phyloP scores from a whole-genome alignment of 2,113 vertebrate species.

The Stegastes partitus region DNA sequence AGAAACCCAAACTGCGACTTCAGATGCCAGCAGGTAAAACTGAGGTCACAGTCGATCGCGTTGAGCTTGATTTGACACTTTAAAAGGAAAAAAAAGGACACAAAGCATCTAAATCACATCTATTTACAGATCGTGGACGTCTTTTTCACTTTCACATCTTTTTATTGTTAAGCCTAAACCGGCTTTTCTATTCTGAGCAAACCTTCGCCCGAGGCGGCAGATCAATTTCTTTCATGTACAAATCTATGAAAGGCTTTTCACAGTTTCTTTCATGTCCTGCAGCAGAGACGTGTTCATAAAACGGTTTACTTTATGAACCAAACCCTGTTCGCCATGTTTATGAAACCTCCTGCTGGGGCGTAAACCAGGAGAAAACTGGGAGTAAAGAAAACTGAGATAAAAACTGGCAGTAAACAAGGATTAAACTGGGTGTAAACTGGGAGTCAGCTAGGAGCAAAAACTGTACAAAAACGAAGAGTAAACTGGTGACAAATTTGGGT shows the following conservation, averaged over 20 bases:
- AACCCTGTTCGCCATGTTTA: constrained; percentile 4
- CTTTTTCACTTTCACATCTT: no score
- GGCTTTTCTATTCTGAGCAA: constrained; percentile 15
- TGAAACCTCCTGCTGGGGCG: neutral
- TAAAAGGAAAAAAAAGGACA: neutral
- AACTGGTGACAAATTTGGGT: no score
- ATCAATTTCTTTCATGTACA: constrained; percentile 7
- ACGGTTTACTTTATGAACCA: neutral
- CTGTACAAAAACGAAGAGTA: no score
- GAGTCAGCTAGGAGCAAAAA: no score
- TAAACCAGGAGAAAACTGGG: neutral
- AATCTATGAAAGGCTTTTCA: constrained; percentile 8
- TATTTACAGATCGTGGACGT: constrained; percentile 4
- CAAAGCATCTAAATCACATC: neutral
- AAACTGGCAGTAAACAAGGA: no score
- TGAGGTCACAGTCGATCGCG: constrained; percentile 26
- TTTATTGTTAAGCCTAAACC: constrained; percentile 4
- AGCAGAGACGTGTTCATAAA: constrained; percentile 3
- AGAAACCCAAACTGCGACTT: constrained; percentile 45
- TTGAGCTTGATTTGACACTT: constrained; percentile 6
- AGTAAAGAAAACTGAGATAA: no score
- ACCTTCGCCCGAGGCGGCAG: constrained; percentile 11
- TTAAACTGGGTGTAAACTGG: no score
- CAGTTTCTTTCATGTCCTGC: constrained; percentile 1
- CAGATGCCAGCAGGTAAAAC: constrained; percentile 59